Base-by-base conservation (phyloP, 1,140 invertebrate genomes). In the Apis dorsata region DNA sequence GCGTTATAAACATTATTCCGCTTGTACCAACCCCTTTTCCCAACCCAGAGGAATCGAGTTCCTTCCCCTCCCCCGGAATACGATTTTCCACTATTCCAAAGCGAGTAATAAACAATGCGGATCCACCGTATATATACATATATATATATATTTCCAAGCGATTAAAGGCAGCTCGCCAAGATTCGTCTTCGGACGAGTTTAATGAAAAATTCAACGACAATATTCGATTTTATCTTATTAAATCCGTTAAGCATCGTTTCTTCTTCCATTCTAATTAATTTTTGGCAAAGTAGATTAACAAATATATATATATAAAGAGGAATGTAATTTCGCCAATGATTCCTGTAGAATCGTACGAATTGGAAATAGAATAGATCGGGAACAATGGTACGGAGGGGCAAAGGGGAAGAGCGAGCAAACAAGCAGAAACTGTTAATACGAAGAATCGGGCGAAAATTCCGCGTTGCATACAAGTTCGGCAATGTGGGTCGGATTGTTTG, bases 1-100 rank as follows among this genome's bases (percentile, higher is more conserved):
- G 88, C 88, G 92, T 91, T 92, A 92, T 91, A 92, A 89, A 91
- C 90, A 91, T 91, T 93, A 92, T 93, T 93, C 88, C 88, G 85
- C 82, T 91, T 90, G 90, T 91, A 90, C 74, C 87, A 85, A 88
- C 80, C 80, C 80, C 87, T 90, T 88, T 89, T 79, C 79, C 81
- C 86, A 85, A 63, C 19, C 70, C 73, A 71, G 34, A 78, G 85
- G 84, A 60, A 72, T 59, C 66, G 57, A 85, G 86, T 87, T 87
- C 81, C 68, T 88, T 80, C 34, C 59, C 62, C 81, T 2, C 34
- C 28, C 28, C 53, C 75, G 78, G 34, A 89, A 91, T 91, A 86
- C 89, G 87, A 91, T 92, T 91, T 72, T 78, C 85, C 55, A 88
- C 87, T 88, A 87, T 89, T 87, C 89, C 89, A 81, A 86, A 82